phyloP scores from a whole-genome alignment of 2,113 vertebrate genomes.

The Prinia subflava region DNA sequence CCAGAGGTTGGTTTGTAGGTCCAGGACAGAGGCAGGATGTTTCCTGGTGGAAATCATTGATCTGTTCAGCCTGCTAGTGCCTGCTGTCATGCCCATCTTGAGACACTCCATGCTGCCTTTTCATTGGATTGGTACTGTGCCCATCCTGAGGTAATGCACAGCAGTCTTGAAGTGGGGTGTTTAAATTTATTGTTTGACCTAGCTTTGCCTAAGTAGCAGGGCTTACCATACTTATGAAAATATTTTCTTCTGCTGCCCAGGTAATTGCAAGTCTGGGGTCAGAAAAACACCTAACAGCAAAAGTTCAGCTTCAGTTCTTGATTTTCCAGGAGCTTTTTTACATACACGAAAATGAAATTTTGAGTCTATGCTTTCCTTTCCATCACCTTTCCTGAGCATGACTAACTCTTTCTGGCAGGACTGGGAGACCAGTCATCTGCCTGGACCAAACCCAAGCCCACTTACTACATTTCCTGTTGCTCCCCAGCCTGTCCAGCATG shows the following conservation, averaged over 20 bases:
- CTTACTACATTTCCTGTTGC: conserved; percentile 18
- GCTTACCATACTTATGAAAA: neutral
- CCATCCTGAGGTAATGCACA: neutral
- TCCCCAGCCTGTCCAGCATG: neutral
- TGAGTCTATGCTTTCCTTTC: neutral
- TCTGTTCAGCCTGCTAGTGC: neutral
- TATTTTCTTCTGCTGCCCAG: neutral
- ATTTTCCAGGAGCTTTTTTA: neutral
- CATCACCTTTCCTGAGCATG: neutral
- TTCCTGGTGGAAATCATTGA: neutral
- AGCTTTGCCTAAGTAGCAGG: neutral
- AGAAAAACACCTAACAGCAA: neutral
- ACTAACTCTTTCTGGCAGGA: conserved; percentile 36
- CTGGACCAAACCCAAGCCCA: conserved; percentile 11
- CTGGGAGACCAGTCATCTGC: neutral
- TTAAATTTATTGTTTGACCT: neutral
- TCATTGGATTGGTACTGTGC: neutral
- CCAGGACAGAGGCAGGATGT: neutral
- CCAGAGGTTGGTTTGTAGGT: neutral
- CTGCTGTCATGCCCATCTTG: neutral
- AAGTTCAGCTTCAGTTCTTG: neutral
- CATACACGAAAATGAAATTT: neutral
- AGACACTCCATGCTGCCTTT: neutral
- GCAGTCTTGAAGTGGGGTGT: neutral
- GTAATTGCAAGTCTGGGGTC: neutral